phyloP scores from a whole-genome alignment of 2,797 vertebrate species.

The Phaenicophaeus curvirostris region DNA sequence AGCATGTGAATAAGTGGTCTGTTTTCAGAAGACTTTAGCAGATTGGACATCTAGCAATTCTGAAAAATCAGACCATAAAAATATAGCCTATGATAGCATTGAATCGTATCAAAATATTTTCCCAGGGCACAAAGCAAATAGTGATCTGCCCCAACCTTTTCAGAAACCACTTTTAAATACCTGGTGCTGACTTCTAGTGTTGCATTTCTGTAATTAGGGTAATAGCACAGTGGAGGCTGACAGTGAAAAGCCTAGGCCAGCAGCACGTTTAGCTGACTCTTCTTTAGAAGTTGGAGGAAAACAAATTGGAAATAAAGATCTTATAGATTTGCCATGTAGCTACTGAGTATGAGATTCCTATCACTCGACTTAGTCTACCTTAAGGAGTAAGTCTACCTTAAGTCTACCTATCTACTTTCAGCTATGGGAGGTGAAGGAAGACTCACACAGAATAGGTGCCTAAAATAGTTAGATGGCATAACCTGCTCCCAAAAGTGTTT shows the following conservation, averaged over 20 bases:
- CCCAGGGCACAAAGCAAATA: background rate
- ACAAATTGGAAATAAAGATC: background rate
- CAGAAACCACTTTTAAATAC: background rate
- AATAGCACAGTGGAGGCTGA: background rate
- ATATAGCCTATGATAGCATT: background rate
- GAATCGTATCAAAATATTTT: constrained; percentile 13
- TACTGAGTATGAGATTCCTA: background rate
- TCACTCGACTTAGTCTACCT: background rate
- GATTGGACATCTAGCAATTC: background rate
- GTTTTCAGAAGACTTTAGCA: constrained; percentile 13
- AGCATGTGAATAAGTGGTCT: background rate
- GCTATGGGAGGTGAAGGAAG: background rate
- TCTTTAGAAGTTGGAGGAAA: background rate
- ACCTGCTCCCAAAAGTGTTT: background rate
- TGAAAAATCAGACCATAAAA: constrained; percentile 16
- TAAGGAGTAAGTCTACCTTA: background rate
- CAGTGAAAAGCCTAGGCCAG: background rate
- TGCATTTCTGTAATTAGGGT: background rate
- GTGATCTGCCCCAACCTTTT: background rate
- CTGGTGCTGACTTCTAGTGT: background rate
- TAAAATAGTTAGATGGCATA: background rate
- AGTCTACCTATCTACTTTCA: background rate
- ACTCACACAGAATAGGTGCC: background rate
- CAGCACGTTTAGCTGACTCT: background rate
- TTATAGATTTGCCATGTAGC: background rate